Base-by-base conservation (phyloP, 2,113 vertebrate genomes). In the Rutilus rutilus region DNA sequence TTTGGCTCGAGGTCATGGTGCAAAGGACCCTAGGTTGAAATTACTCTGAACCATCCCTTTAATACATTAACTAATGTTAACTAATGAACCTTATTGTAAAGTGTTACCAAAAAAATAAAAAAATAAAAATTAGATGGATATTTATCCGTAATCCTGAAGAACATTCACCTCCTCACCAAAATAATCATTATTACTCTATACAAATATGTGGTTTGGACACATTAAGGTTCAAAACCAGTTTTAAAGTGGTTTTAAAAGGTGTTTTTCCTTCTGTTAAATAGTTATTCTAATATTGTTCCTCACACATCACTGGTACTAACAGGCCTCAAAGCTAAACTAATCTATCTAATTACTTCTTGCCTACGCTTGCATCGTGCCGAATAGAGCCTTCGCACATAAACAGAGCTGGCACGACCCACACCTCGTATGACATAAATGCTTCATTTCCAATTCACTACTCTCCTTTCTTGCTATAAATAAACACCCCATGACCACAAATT, bases 391-490 rank as follows among this genome's bases (percentile, higher is more conserved):
- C 27, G 2, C 79, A 77, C 62, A 67, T 33, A 67, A 82, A 36
- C 64, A 33, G 79, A 27, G 17, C 33, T 54, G 81, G 52, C 67
- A 14, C 50, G 81, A 14, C 33, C 19, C 33, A 42, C 50, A 59
- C 30, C 81, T 54, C 50, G 6, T 17, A 59, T 83, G 64, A 52
- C 65, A 83, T 73, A 83, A 83, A 39, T 76, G 85, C 78, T 82
- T 76, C 42, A 33, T 82, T 82, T 82, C 59, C 12, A 64, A 52
- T 64, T 65, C 85, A 83, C 67, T 59, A 39, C 67, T 39, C 81
- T 27, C 50, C 47, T 39, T 64, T 59, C 47, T 73, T 42, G 27
- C 50, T 83, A 83, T 54, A 65, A 83, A 77, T 59, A 80, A 79
- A 79, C 42, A 54, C 45, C 45, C 25, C 54, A 33, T 50, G 23